Conservation (phyloP, 2,888 invertebrate genomes). For the Cheilosia vulpina region DNA sequence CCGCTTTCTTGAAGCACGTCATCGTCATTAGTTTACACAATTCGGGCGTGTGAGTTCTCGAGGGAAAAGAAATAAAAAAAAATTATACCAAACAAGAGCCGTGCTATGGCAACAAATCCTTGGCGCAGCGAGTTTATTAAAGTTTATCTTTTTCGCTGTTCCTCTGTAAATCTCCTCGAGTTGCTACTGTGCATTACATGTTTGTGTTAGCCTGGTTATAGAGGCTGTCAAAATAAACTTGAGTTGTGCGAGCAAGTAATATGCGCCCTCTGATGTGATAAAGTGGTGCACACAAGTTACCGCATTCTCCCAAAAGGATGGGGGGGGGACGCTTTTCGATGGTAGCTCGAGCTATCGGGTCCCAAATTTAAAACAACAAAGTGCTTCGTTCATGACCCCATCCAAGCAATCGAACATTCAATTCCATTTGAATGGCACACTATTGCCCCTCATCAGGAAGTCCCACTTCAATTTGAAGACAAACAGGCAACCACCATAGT, state of each 20-base stretch:
- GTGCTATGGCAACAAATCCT: constrained; percentile 11
- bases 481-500: constrained; percentile 17
- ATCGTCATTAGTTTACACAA: constrained; percentile 31
- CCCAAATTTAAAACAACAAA: not conserved
- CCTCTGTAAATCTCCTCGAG: not conserved
- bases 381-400: not conserved
- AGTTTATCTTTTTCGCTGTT: not conserved
- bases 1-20: not conserved
- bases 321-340: too few relatives aligned
- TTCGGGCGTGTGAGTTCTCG: not conserved
- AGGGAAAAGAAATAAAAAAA: not conserved
- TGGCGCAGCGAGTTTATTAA: not conserved
- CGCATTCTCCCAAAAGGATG: too few relatives aligned
- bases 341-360: not conserved
- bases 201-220: constrained; percentile 1
- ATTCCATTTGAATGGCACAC: not conserved
- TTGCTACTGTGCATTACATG: constrained; percentile 8
- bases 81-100: constrained; percentile 2
- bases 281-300: not conserved
- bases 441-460: constrained; percentile 11
- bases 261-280: too few relatives aligned
- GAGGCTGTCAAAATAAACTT: not conserved
- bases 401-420: not conserved
- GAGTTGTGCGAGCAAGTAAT: too few relatives aligned
- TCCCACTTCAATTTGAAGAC: constrained; percentile 50